Conservation (phyloP, 2,113 vertebrate species). For the Rallus limicola region DNA sequence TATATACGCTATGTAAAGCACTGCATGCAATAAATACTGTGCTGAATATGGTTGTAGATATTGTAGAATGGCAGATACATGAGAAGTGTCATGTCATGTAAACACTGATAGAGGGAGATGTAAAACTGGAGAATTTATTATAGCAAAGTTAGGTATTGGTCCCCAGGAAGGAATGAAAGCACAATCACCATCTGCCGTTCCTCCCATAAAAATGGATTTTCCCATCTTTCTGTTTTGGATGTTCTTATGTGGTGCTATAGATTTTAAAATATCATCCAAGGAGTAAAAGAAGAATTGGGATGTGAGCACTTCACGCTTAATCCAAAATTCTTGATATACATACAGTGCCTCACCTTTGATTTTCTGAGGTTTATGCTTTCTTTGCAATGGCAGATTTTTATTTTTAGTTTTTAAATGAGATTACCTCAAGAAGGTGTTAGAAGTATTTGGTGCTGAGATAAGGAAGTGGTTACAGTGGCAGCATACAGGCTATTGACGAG, state of each 20-base stretch:
- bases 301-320: background rate
- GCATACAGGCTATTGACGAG: background rate
- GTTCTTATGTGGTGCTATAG: background rate
- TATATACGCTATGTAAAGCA: background rate
- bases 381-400: background rate
- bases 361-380: background rate
- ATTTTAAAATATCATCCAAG: background rate
- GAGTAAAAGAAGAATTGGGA: background rate
- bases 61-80: background rate
- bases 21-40: background rate
- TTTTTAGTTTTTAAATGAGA: background rate
- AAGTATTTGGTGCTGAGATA: background rate
- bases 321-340: background rate
- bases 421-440: background rate
- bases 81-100: background rate
- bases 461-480: background rate
- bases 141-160: background rate
- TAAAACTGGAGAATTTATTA: conserved; percentile 12
- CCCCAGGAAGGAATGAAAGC: background rate
- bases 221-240: background rate
- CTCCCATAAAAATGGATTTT: background rate
- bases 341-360: background rate
- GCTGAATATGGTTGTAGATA: background rate
- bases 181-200: background rate
- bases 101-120: background rate